Percentiles rank a stretch among this genome's conserved stretches.
Evolutionary conservation across 1,140 invertebrate genomes (phyloP).

Genomic region (Brachystomella parvula): DNA sequence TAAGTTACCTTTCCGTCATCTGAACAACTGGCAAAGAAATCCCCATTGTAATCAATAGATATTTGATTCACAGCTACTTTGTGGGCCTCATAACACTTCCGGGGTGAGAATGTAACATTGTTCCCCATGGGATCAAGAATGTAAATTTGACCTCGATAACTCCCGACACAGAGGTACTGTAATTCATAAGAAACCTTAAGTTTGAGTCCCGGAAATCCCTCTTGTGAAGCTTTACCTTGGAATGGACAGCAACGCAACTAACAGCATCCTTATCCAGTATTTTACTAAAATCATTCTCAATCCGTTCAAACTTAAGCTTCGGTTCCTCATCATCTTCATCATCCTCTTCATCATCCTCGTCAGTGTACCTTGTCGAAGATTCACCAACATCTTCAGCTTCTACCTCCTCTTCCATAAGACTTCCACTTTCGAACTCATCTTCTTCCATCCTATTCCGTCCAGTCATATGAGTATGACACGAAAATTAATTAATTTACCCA

Average conservation of each 20-base stretch:
- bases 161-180: conserved; percentile 84
- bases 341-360: conserved; percentile 33
- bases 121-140: conserved; percentile 82
- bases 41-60: conserved; percentile 83
- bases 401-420: conserved; percentile 10
- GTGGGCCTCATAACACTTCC: conserved; percentile 67
- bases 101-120: conserved; percentile 50
- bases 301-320: conserved; percentile 81
- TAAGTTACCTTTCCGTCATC: conserved; percentile 78
- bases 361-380: conserved; percentile 9
- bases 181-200: conserved; percentile 28
- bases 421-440: neutral
- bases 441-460: conserved; percentile 3
- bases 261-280: conserved; percentile 83
- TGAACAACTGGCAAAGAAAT: conserved; percentile 87
- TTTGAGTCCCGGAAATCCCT: neutral
- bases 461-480: neutral
- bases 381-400: conserved; percentile 9
- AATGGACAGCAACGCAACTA: conserved; percentile 82
- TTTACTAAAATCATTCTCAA: conserved; percentile 74
- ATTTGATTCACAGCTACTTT: conserved; percentile 87
- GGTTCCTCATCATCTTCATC: conserved; percentile 66
- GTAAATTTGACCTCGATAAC: conserved; percentile 80
- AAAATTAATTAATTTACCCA: too few species aligned
- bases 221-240: conserved; percentile 60